Evolutionary conservation across 1,140 invertebrate species (phyloP), one percentile per base, ranked within the genome.

Genomic region (Nasonia giraulti): DNA sequence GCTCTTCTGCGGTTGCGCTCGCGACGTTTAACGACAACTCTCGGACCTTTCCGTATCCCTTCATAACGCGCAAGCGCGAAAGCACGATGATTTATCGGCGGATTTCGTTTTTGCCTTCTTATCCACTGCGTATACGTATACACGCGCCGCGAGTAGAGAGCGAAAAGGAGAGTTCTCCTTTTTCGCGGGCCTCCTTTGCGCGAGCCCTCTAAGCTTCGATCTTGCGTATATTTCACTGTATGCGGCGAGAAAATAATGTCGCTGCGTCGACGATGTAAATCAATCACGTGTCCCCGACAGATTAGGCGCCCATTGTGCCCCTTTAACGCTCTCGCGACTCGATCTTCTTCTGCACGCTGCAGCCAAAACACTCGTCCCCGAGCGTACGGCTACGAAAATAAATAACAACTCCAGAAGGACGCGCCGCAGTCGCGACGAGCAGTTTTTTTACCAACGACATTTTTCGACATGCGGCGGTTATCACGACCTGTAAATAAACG

Each of bases 201-300:
- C 17, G 17, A 66, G 33, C 10, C 55, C 82, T 78, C 55, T 76
- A 66, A 82, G 81, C 86, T 87, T 79, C 66, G 68, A 68, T 73
- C 20, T 77, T 71, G 47, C 33, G 5, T 77, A 73, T 85, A 80
- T 85, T 73, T 47, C 47, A 31, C 4, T 68, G 23, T 33, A n/a
- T 27, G 33, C 12, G 86, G 84, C 86, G 83, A 85, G 86, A 74
- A 85, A 84, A 44, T 73, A 74, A 82, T 86, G 74, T 84, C 87
- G 86, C 90, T 89, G 90, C 90, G 86, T 86, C 85, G 86, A 87
- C 85, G 90, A 87, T 77, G 87, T 91, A 91, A 91, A 91, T 91
- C 90, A 91, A 89, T 91, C 90, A 91, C 55, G 89, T 80, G 90
- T 91, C 90, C 83, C 27, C 40, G 82, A 27, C 77, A 69, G 83